These are phyloP conservation scores for Salticus scenicus DNA, from an alignment of 2,888 invertebrate species.

Conservation along the genomic window DNA sequence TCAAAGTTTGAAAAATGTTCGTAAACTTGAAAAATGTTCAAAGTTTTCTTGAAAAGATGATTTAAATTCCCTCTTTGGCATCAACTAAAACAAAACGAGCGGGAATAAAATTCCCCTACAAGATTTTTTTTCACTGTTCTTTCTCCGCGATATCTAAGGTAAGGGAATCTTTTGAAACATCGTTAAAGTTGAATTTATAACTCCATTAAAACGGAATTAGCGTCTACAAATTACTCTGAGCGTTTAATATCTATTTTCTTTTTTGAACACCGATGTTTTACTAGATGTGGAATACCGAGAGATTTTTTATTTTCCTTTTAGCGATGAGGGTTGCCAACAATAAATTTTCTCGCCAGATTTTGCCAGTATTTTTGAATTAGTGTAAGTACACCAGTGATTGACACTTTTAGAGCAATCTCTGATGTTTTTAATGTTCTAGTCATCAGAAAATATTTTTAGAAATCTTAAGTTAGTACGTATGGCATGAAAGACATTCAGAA, in stretches of 20 bases:
- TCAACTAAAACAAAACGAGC: conserved; percentile 47
- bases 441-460: no score
- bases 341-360: conserved; percentile 1
- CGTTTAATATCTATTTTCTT: conserved; percentile 59
- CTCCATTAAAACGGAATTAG: conserved; percentile 68
- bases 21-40: not conserved
- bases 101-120: conserved; percentile 49
- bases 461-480: no score
- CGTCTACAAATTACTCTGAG: conserved; percentile 32
- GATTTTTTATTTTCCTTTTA: no score
- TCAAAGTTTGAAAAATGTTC: no score
- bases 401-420: no score
- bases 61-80: conserved; percentile 33
- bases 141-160: conserved; percentile 11
- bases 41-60: conserved; percentile 39
- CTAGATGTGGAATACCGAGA: conserved; percentile 29
- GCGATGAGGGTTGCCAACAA: not conserved
- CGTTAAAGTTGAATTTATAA: conserved; percentile 67
- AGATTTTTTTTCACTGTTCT: not conserved
- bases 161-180: conserved; percentile 65
- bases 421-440: no score
- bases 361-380: conserved; percentile 18
- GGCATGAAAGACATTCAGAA: no score
- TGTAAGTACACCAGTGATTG: no score
- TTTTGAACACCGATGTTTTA: conserved; percentile 62